phyloP scores from a whole-genome alignment of 1,140 invertebrate genomes.

The Chionoecetes opilio region DNA sequence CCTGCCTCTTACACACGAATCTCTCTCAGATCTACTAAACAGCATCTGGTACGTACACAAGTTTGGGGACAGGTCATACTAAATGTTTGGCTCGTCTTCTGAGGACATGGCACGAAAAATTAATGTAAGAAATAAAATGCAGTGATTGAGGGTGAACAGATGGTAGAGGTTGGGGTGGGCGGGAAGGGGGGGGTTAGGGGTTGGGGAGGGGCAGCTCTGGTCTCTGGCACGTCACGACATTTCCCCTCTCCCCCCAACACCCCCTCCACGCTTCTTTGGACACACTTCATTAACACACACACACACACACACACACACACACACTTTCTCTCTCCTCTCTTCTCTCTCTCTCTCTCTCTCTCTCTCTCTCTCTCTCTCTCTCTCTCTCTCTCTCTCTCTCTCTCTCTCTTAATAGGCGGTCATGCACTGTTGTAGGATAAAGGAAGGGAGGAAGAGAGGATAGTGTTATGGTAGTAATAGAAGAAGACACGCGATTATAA shows the following conservation, averaged over 20 bases:
- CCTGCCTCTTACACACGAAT: not conserved
- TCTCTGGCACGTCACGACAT: not conserved
- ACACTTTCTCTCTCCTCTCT: not conserved
- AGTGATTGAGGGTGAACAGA: not conserved
- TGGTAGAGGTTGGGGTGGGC: not conserved
- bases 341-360: not conserved
- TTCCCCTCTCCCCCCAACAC: not conserved
- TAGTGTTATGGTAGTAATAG: not conserved
- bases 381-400: not conserved
- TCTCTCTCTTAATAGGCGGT: no score
- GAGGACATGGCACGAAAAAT: no score
- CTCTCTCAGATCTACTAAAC: not conserved
- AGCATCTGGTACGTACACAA: not conserved
- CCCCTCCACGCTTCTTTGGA: not conserved
- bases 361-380: not conserved
- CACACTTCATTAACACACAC: not conserved
- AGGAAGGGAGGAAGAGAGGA: no score
- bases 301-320: constrained; percentile 4
- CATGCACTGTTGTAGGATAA: not conserved
- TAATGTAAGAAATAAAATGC: not conserved
- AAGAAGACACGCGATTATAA: not conserved
- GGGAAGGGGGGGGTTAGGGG: no score
- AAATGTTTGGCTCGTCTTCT: not conserved
- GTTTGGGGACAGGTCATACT: not conserved
- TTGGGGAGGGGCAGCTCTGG: not conserved